Evolutionary conservation across 2,113 vertebrate genomes (phyloP), one percentile per base, ranked within the genome.

Genomic region (Electrona antarctica): DNA sequence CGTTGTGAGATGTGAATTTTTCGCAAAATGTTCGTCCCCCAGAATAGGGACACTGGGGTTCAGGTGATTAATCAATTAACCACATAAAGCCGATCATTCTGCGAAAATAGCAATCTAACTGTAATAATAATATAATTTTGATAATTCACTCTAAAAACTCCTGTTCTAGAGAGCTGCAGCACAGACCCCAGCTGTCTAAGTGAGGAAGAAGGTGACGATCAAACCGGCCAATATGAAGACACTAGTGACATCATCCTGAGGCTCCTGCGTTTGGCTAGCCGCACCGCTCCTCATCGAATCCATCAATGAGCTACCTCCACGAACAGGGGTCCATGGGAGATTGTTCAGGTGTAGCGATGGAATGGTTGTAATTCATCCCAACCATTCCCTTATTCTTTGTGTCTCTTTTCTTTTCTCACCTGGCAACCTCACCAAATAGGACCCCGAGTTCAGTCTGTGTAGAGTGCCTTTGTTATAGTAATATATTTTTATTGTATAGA

Each of bases 401-500:
- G 15, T 15, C 4, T 68, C 59, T 64, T 46, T 47, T 9, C 60
- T 58, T 13, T 57, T 12, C 60, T 72, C 47, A 60, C 21, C 69
- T 69, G 46, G 64, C 14, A 41, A 60, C 13, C 50, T 56, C 47
- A 49, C 51, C 14, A 21, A 49, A 28, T 70, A 28, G 63, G 61
- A 70, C n/a, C 56, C 63, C 51, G 48, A 28, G 5, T 12, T 14
- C 51, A 41, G 48, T 60, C 64, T 85, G 67, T 85, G 81, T 85
- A 81, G 78, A 88, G 73, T 82, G 73, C 69, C 70, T 89, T 85
- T 87, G 78, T 90, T 71, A 60, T 54, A 60, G 61, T 55, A 3
- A 77, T 79, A 84, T 86, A 87, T 87, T 90, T 91, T 85, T 85
- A 83, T 21, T 89, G 83, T 88, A 87, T 83, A 47, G 82, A 90